phyloP scores from a whole-genome alignment of 2,113 vertebrate genomes.

The Dasyprocta punctata region DNA sequence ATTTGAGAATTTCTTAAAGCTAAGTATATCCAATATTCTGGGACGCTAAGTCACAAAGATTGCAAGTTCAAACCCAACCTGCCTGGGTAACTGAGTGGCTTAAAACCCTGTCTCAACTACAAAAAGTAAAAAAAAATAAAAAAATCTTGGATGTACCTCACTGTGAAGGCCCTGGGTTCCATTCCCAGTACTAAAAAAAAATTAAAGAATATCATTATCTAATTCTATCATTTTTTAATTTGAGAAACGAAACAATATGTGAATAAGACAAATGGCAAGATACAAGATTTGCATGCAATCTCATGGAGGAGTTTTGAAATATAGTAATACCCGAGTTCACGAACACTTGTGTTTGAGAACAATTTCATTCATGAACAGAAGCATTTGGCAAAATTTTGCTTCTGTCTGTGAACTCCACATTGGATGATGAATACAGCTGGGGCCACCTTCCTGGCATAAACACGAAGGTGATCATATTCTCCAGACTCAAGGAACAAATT shows the following conservation, averaged over 20 bases:
- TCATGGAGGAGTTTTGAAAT: not conserved
- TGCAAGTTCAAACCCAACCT: not conserved
- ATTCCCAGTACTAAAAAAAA: not conserved
- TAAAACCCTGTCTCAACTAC: not conserved
- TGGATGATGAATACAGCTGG: not conserved
- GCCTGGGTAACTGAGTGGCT: not conserved
- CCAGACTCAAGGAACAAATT: not conserved
- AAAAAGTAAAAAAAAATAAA: not conserved
- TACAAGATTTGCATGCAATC: not conserved
- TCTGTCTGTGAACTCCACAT: not conserved
- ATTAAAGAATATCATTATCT: not conserved
- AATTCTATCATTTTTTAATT: not conserved
- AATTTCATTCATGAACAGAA: not conserved
- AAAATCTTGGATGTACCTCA: not conserved
- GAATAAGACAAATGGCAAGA: not conserved
- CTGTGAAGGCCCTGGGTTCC: not conserved
- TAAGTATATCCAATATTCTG: not conserved
- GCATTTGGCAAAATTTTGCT: not conserved
- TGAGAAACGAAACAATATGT: not conserved
- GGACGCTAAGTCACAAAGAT: not conserved
- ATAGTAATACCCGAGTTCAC: not conserved
- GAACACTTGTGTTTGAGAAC: not conserved
- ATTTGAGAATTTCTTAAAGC: not conserved
- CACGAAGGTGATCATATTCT: not conserved
- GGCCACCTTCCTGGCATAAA: not conserved